Base-by-base conservation (phyloP, 2,888 invertebrate species). In the Sympetrum striolatum region DNA sequence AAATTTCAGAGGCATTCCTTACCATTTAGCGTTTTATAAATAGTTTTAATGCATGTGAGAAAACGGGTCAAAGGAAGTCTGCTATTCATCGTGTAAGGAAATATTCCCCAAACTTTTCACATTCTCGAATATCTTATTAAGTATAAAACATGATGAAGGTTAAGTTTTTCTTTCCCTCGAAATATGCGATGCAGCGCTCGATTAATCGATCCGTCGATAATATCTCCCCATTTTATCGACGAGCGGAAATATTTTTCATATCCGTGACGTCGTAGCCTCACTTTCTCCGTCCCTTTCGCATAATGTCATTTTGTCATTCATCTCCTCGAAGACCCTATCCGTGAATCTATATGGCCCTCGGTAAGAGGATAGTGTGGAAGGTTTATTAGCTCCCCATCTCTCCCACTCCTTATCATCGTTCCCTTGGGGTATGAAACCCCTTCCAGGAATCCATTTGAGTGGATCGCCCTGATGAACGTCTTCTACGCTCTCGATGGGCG, bases 381-480 rank as follows among this genome's bases (percentile, higher is more conserved):
- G 53, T 82, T 82, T 82, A 82, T 82, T 82, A 82, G 82, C 53
- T 58, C 53, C 82, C 31, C 80, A 37, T 44, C 81, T 48, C 81
- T 31, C 53, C 81, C 35, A 25, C 22, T 48, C n/a, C 81, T 31
- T 31, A 58, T 18, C 82, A 31, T 53, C n/a, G 37, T n/a, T 81
- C 81, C 53, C 22, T 44, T 44, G 12, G 25, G 37, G 15, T 81
- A 14, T 18, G 25, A 48, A 25, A 25, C 48, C 10, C n/a, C 8
- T 22, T 6, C 81, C 25, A 48, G 37, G 48, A n/a, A 44, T 48
- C 44, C 81, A 48, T 48, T 48, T 25, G 58, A 39, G 53, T 25
- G 58, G 53, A 48, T 25, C 44, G 44, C 25, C 81, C 18, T 25
- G 25, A 82, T 35, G 82, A 82, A 48, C 31, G 82, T 31, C n/a